A percentile compares a stretch with the other conserved stretches of the same genome.
Conservation (phyloP, 2,113 vertebrate genomes). For the Cheirogaleus medius region DNA sequence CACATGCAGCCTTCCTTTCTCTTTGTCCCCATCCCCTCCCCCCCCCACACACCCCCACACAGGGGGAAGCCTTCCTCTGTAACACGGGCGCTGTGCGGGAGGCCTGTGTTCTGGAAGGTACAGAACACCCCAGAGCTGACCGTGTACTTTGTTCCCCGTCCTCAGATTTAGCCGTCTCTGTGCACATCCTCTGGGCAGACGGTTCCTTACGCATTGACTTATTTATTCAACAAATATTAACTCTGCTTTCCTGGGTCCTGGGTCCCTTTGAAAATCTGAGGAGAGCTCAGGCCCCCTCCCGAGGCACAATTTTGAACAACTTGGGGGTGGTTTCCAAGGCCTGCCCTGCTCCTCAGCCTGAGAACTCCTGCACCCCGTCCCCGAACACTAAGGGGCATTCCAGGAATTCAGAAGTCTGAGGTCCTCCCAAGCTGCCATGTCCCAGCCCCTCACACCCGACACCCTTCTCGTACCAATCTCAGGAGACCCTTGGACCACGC, state of each 20-base stretch:
- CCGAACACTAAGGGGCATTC: background rate
- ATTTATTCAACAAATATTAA: background rate
- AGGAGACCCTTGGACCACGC: background rate
- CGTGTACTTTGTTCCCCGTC: background rate
- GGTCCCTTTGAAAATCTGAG: background rate
- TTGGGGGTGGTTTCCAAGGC: background rate
- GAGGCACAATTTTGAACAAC: background rate
- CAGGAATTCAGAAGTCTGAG: background rate
- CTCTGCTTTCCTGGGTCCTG: background rate
- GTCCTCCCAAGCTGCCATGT: accelerated
- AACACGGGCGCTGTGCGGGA: accelerated
- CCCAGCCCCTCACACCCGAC: background rate
- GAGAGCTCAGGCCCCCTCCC: background rate
- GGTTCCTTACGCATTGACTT: background rate
- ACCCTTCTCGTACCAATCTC: accelerated
- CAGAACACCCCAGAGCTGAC: background rate
- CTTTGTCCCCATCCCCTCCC: background rate
- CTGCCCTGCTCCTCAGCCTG: background rate
- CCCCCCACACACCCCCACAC: too few relatives aligned
- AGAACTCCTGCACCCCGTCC: background rate
- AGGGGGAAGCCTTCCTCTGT: background rate
- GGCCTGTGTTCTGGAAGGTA: background rate
- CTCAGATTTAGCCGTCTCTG: background rate
- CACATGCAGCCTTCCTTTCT: background rate
- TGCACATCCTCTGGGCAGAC: background rate